phyloP scores from a whole-genome alignment of 2,113 vertebrate genomes.

The Phrynosoma blainvillii region DNA sequence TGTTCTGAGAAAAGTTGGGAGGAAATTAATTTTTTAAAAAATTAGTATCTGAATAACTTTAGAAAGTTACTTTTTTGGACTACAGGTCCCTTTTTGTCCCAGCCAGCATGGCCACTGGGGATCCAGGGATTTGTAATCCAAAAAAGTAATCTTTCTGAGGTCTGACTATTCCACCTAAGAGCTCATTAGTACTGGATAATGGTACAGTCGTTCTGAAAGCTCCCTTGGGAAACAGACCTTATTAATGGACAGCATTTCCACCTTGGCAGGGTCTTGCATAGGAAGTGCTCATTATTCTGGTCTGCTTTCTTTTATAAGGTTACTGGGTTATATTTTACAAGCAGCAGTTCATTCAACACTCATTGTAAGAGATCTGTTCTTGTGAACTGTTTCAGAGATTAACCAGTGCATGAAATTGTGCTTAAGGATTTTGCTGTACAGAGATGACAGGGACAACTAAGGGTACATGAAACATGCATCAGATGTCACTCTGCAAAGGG shows the following conservation, averaged over 20 bases:
- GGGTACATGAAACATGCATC: too few species aligned
- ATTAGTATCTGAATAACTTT: too few species aligned
- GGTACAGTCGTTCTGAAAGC: neutral
- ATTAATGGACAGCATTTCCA: neutral
- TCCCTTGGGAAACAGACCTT: neutral
- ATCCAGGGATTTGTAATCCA: too few species aligned
- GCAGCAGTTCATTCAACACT: neutral
- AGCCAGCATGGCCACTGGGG: too few species aligned
- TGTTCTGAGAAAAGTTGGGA: too few species aligned
- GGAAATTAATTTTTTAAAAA: too few species aligned
- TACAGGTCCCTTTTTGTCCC: too few species aligned
- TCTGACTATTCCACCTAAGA: neutral
- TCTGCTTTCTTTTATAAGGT: neutral
- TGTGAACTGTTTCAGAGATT: neutral
- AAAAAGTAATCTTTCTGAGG: too few species aligned
- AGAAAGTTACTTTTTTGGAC: too few species aligned
- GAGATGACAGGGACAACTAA: neutral
- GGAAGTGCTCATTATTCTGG: neutral
- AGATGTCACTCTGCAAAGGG: too few species aligned
- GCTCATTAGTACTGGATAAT: slow-evolving; percentile 2
- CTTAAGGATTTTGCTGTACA: neutral
- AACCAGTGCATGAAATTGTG: neutral
- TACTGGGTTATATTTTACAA: neutral
- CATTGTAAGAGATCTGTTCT: neutral
- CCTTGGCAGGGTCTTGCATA: neutral